phyloP scores from a whole-genome alignment of 2,797 vertebrate genomes.

The Erpetoichthys calabaricus region DNA sequence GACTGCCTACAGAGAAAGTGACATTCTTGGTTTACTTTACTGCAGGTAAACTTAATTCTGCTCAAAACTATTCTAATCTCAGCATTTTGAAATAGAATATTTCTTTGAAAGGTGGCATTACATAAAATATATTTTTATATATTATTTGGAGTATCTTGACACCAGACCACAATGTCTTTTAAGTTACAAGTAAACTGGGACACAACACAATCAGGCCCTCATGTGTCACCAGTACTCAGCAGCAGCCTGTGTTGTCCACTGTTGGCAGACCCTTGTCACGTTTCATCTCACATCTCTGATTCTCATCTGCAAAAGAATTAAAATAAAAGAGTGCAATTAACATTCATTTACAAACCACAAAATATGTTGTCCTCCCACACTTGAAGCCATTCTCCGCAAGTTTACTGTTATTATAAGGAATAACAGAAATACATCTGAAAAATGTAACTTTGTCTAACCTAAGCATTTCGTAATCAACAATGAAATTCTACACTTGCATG shows the following conservation, averaged over 20 bases:
- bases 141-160: background rate
- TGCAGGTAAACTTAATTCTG: no score
- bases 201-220: background rate
- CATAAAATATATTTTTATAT: slow-evolving; percentile 2
- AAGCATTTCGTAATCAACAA: no score
- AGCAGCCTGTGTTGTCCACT: background rate
- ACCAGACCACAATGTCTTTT: background rate
- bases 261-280: background rate
- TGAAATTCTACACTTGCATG: no score
- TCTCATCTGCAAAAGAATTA: background rate
- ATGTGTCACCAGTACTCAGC: background rate
- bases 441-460: no score
- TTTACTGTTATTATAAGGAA: no score
- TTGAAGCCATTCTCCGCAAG: no score
- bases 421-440: no score
- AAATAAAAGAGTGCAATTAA: no score
- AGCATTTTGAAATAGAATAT: background rate
- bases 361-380: no score
- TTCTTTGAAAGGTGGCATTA: background rate
- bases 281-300: background rate
- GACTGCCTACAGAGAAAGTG: no score
- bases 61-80: background rate
- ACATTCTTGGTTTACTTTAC: no score
- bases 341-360: no score
- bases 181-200: background rate